Evolutionary conservation across 2,113 vertebrate genomes (phyloP), one percentile per base, ranked within the genome.

Genomic region (Calcarius ornatus): DNA sequence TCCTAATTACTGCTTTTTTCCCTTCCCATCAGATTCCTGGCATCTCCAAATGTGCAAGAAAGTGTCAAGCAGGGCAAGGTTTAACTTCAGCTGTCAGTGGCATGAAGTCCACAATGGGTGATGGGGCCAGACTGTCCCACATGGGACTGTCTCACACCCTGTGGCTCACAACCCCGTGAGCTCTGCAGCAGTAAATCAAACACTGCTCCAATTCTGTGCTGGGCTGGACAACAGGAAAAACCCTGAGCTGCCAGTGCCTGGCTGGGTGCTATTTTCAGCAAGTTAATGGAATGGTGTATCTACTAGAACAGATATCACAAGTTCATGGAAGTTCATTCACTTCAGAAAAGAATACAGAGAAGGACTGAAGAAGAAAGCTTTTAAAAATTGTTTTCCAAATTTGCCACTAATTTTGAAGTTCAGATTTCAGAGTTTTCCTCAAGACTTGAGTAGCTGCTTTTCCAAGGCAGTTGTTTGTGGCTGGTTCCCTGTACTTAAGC

Each of bases 211-310:
- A 64, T 35, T 47, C 56, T 18, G 18, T 3, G 35, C 75, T 61
- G 61, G 61, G 40, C 61, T 68, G 77, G 61, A 37, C 23, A 72
- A 54, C 28, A 64, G 57, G 40, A 75, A 60, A 27, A 68, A 10
- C 38, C 6, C 43, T 1, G 40, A 3, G 66, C 2, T 65, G 33
- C 2, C 16, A 0, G 15, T 48, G 30, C 45, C 59, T 50, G 54
- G 7, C 31, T 6, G 15, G 61, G n/a, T 59, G 88, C 64, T 93
- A 24, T 50, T 66, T 73, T 45, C 88, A 95, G 59, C 59, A 18
- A 12, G 4, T 19, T 77, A 80, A 47, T 24, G 31, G 50, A 65
- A 66, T 2, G 1, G 27, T 7, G 10, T 37, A n/a, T 28, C 86
- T 66, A 12, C 19, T 21, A 21, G 20, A 87, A 88, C 13, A 80